phyloP scores from a whole-genome alignment of 2,113 vertebrate species.

The Lophotis ruficrista region DNA sequence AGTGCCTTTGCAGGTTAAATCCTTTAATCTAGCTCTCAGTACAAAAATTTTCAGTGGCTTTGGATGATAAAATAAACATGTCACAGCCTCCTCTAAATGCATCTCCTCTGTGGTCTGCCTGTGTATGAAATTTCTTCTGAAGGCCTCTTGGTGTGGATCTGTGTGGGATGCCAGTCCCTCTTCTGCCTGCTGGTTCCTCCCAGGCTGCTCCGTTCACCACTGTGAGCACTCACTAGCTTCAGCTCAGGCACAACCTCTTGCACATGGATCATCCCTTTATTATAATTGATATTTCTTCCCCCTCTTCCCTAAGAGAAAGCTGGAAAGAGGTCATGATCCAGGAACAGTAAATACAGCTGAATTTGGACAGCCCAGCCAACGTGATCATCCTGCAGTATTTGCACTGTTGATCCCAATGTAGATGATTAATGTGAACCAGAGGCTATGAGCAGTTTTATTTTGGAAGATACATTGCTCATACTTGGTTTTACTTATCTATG shows the following conservation, averaged over 20 bases:
- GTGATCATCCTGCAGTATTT: background rate
- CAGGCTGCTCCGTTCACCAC: background rate
- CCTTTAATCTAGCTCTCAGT: background rate
- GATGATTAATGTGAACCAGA: background rate
- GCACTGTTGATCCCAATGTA: background rate
- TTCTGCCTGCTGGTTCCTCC: background rate
- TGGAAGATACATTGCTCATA: background rate
- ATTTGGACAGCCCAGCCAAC: background rate
- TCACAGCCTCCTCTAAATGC: background rate
- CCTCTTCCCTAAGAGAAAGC: background rate
- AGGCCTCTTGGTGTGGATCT: background rate
- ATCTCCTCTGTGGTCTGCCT: background rate
- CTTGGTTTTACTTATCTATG: background rate
- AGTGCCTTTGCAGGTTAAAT: background rate
- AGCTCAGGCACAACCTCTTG: background rate
- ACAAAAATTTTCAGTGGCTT: background rate
- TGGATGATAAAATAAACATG: background rate
- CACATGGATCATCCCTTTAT: background rate
- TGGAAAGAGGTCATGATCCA: background rate
- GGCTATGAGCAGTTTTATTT: background rate
- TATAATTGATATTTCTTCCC: background rate
- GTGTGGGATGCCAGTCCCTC: background rate
- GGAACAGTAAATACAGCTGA: background rate
- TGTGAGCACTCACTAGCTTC: fast-evolving
- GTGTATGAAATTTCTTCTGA: background rate